Base-by-base conservation (phyloP, 2,888 invertebrate species). In the Brachyptera risi region DNA sequence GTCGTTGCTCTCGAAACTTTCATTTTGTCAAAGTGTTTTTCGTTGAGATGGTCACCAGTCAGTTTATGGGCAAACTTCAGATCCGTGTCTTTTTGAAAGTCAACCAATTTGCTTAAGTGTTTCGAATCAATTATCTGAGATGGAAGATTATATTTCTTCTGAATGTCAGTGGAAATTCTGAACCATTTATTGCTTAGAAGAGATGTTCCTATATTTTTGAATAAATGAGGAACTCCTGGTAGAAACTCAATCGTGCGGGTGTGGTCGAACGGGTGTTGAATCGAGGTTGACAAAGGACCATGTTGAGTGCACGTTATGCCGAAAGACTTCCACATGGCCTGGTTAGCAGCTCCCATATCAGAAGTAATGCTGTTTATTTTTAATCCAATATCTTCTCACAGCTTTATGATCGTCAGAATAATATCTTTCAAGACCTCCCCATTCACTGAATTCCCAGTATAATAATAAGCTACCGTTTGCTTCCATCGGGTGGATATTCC, bases 401-500 rank as follows among this genome's bases (percentile, higher is more conserved):
- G 60, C 50, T 60, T 5, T 24, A 69, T 60, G 19, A 68, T 66
- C 49, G 67, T n/a, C 13, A 15, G 17, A 13, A 68, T 60, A 17
- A 69, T 66, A 13, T 56, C 15, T 60, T 65, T 62, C 26, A 68
- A 66, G 1, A 64, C 35, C 1, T 58, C 31, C 17, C 68, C 69
- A 50, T 67, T 57, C n/a, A 68, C 63, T 15, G 65, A 67, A 37
- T 67, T 61, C 1, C 65, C 60, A 49, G 69, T 69, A 59, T 66
- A 70, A 63, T 68, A 68, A 63, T 69, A 70, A 5, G n/a, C n/a
- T n/a, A n/a, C n/a, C n/a, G n/a, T n/a, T n/a, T n/a, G n/a, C n/a
- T n/a, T n/a, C n/a, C n/a, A 70, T 15, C 68, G 40, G 24, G 62
- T 61, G 9, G 56, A 63, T 7, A 70, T 61, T 26, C 69, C 70